Percentiles rank a stretch among this genome's conserved stretches.
phyloP scores from a whole-genome alignment of 2,888 invertebrate species.

The Drosophila atroscutellata region DNA sequence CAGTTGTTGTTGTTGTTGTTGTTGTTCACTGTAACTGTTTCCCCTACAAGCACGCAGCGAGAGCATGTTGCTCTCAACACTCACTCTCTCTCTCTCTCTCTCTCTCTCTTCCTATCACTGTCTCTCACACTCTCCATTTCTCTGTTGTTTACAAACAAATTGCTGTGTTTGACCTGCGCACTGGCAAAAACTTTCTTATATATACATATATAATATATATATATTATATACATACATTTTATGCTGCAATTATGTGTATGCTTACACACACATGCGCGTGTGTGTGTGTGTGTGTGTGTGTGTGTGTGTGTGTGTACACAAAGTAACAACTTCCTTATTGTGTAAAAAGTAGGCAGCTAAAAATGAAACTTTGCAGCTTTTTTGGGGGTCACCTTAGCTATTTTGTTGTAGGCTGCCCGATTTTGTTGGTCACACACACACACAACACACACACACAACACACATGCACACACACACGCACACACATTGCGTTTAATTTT shows the following conservation, averaged over 20 bases:
- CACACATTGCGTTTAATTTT: conserved; percentile 16
- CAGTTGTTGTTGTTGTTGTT: conserved; percentile 1
- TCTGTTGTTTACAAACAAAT: conserved; percentile 72
- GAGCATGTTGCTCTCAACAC: conserved; percentile 7
- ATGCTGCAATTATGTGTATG: conserved; percentile 56
- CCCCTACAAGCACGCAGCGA: conserved; percentile 42
- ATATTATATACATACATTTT: background rate
- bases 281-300: conserved; percentile 1
- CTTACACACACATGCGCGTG: conserved; percentile 1
- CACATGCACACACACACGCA: background rate
- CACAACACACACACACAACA: background rate
- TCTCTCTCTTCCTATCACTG: background rate
- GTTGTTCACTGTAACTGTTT: conserved; percentile 23
- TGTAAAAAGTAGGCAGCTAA: conserved; percentile 30
- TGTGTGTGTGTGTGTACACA: conserved; percentile 12
- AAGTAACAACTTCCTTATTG: conserved; percentile 67
- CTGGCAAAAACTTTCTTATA: conserved; percentile 36
- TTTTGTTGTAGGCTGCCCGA: conserved; percentile 30
- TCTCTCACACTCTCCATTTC: conserved; percentile 27
- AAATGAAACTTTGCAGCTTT: conserved; percentile 41
- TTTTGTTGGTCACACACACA: conserved; percentile 4
- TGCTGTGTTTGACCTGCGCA: conserved; percentile 77
- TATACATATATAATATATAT: background rate
- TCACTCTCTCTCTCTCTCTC: background rate
- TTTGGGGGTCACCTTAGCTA: conserved; percentile 73